phyloP scores from a whole-genome alignment of 2,888 invertebrate species.

The Lymantria monacha region DNA sequence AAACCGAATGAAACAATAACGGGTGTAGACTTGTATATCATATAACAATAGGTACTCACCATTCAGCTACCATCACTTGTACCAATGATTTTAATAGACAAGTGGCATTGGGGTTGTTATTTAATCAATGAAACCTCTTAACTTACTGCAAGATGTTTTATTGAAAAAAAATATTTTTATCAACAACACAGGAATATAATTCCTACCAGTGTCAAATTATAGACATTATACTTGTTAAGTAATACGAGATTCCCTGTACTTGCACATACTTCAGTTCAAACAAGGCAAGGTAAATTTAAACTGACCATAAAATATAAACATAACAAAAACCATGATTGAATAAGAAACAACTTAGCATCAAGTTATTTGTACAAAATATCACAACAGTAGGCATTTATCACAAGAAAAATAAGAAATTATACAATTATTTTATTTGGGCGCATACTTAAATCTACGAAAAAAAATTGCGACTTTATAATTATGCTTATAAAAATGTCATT shows the following conservation, averaged over 20 bases:
- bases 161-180: constrained; percentile 73
- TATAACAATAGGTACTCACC: too few relatives aligned
- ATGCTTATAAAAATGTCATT: background rate
- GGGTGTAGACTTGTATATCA: too few relatives aligned
- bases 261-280: constrained; percentile 65
- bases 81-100: too few relatives aligned
- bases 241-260: constrained; percentile 62
- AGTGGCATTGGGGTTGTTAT: too few relatives aligned
- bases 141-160: constrained; percentile 62
- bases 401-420: background rate
- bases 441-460: background rate
- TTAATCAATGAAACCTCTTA: constrained; percentile 26
- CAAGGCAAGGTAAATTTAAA: constrained; percentile 43
- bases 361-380: constrained; percentile 78
- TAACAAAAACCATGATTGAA: constrained; percentile 26
- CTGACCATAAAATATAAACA: constrained; percentile 25
- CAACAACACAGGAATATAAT: constrained; percentile 64
- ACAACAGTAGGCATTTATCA: constrained; percentile 35
- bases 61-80: too few relatives aligned
- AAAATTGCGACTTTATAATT: background rate
- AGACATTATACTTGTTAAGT: constrained; percentile 61
- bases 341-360: constrained; percentile 59
- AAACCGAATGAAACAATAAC: too few relatives aligned
- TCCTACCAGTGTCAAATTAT: constrained; percentile 59
- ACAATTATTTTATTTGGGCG: background rate